These are phyloP conservation scores for Siniperca obscura DNA, from an alignment of 2,797 vertebrate species.

Conservation along the genomic window DNA sequence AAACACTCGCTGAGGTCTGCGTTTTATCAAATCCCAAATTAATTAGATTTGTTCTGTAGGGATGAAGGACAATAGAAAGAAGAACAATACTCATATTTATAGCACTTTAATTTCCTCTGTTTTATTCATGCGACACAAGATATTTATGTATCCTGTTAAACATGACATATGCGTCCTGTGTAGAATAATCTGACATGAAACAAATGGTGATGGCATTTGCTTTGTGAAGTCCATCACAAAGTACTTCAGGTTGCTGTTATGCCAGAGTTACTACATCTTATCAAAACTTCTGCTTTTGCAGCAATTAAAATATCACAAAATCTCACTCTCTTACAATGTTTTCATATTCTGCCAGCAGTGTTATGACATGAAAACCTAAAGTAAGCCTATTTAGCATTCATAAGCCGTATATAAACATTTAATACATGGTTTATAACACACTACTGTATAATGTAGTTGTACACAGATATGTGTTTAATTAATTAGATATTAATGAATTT, in stretches of 20 bases:
- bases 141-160: slow-evolving; percentile 14
- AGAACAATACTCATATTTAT: slow-evolving; percentile 60
- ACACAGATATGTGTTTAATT: background rate
- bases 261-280: background rate
- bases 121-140: slow-evolving; percentile 2
- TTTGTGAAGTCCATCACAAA: slow-evolving; percentile 4
- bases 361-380: background rate
- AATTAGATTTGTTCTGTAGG: slow-evolving; percentile 48
- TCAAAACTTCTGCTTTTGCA: background rate
- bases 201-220: slow-evolving; percentile 29
- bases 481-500: background rate
- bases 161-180: background rate
- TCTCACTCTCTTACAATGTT: background rate
- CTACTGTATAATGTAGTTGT: background rate
- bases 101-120: slow-evolving; percentile 46
- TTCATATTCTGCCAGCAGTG: background rate
- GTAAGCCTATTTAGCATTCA: background rate
- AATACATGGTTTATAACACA: background rate
- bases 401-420: background rate
- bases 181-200: slow-evolving; percentile 25
- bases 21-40: slow-evolving; percentile 60
- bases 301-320: background rate
- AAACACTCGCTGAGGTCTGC: slow-evolving; percentile 33
- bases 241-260: too few species aligned
- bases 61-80: slow-evolving; percentile 53